Conservation (phyloP, 2,797 vertebrate species). For the Tapera naevia region DNA sequence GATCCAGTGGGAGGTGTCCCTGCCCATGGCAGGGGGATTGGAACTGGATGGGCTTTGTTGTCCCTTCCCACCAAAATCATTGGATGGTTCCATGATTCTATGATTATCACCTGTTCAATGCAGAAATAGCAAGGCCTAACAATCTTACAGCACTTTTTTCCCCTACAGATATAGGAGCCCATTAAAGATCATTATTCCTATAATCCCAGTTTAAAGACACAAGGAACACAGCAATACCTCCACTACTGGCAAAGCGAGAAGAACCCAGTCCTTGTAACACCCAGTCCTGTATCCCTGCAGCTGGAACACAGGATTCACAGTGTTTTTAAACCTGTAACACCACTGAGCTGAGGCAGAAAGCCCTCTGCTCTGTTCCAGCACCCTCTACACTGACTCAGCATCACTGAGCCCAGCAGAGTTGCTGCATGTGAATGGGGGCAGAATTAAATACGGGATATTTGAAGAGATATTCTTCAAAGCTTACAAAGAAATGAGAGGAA, state of each 20-base stretch:
- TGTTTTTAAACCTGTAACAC: neutral
- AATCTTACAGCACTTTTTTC: neutral
- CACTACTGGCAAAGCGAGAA: neutral
- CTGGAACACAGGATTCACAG: neutral
- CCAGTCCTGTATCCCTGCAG: neutral
- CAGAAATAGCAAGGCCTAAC: neutral
- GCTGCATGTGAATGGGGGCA: neutral
- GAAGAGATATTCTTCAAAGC: neutral
- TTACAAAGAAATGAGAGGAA: neutral
- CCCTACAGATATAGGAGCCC: neutral
- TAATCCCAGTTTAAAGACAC: neutral
- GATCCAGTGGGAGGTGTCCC: too few relatives aligned
- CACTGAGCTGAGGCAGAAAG: neutral
- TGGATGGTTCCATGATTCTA: too few relatives aligned
- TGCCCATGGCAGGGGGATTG: too few relatives aligned
- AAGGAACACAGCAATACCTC: neutral
- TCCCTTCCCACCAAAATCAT: too few relatives aligned
- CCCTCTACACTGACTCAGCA: neutral
- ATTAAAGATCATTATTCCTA: neutral
- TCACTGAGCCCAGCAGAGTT: neutral
- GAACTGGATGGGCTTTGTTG: too few relatives aligned
- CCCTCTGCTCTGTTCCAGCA: neutral
- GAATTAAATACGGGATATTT: neutral
- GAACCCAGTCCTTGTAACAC: neutral
- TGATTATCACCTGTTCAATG: neutral